phyloP scores from a whole-genome alignment of 2,888 invertebrate species.

The Mesorhabditis sp. region DNA sequence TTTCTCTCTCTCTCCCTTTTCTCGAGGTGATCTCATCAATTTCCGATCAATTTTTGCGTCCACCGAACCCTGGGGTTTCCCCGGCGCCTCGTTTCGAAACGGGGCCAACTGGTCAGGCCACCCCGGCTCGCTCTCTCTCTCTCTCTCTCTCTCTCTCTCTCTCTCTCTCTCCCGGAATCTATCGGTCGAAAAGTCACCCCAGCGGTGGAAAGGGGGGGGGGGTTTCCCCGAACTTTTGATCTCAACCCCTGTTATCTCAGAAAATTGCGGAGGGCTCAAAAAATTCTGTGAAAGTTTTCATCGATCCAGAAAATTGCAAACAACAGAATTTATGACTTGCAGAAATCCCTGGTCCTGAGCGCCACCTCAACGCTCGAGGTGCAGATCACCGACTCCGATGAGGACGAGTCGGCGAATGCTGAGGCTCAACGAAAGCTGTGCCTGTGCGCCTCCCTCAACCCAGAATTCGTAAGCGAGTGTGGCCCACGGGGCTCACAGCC shows the following conservation, averaged over 20 bases:
- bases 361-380: conserved; percentile 43
- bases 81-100: too few relatives aligned
- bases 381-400: conserved; percentile 36
- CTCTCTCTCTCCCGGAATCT: not conserved
- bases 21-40: too few relatives aligned
- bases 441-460: conserved; percentile 43
- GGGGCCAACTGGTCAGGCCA: too few relatives aligned
- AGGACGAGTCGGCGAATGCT: conserved; percentile 34
- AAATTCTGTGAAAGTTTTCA: not conserved
- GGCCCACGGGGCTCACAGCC: not conserved
- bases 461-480: conserved; percentile 17
- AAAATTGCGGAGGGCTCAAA: not conserved
- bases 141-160: not conserved
- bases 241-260: conserved; percentile 7
- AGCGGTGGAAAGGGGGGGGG: conserved; percentile 10
- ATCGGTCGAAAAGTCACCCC: too few relatives aligned
- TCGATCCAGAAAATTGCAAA: not conserved
- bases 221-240: conserved; percentile 10
- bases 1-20: not conserved
- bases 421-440: conserved; percentile 38
- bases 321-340: conserved; percentile 14
- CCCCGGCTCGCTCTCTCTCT: not conserved
- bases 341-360: conserved; percentile 45
- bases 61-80: too few relatives aligned
- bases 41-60: too few relatives aligned